Conservation (phyloP, 1,140 invertebrate species). For the Tribolium castaneum region DNA sequence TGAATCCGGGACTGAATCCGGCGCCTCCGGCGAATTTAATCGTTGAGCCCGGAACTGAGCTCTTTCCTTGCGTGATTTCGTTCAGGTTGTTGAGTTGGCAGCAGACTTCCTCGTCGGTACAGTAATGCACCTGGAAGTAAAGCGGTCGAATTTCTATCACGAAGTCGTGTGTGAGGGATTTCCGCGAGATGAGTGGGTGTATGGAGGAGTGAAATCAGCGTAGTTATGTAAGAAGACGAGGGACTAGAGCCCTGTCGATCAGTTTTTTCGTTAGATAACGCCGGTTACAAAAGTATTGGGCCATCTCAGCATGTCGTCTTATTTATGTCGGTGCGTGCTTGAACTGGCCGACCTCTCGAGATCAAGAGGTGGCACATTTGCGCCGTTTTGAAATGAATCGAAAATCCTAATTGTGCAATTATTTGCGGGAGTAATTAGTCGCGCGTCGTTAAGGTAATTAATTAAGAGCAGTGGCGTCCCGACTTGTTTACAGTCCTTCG, state of each 20-base stretch:
- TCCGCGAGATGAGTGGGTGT: not conserved
- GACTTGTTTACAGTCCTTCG: not conserved
- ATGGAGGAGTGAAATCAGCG: slow-evolving; percentile 2
- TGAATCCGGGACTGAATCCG: slow-evolving; percentile 52
- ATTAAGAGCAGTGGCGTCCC: slow-evolving; percentile 19
- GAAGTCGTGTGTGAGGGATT: not conserved
- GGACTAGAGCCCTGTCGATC: not conserved
- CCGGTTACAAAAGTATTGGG: slow-evolving; percentile 5
- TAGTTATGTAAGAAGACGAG: not conserved
- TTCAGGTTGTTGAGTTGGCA: slow-evolving; percentile 60
- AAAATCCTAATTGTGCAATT: not conserved
- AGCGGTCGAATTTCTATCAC: slow-evolving; percentile 14
- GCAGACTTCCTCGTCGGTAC: slow-evolving; percentile 66
- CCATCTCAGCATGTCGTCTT: slow-evolving; percentile 5
- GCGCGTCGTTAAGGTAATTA: slow-evolving; percentile 14
- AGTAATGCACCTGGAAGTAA: slow-evolving; percentile 64
- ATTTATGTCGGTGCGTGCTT: not conserved
- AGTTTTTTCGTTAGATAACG: not conserved
- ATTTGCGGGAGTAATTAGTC: slow-evolving; percentile 5
- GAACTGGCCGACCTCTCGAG: not conserved
- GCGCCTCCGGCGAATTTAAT: slow-evolving; percentile 50
- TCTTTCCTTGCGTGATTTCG: slow-evolving; percentile 52
- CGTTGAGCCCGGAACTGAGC: slow-evolving; percentile 47
- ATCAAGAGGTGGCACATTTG: slow-evolving; percentile 13
- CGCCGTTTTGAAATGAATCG: not conserved